phyloP scores from a whole-genome alignment of 2,797 vertebrate genomes.

The Masticophis lateralis region DNA sequence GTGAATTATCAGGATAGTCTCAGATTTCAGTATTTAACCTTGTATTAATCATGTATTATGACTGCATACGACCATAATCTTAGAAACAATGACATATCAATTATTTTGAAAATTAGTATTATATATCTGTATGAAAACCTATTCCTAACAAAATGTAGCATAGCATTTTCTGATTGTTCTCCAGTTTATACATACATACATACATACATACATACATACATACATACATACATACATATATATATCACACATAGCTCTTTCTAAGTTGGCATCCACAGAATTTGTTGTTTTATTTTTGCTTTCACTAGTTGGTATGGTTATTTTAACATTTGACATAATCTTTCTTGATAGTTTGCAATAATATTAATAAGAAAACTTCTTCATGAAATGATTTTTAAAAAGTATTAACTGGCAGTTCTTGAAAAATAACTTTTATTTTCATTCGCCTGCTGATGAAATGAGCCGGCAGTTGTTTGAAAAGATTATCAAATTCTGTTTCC shows the following conservation, averaged over 20 bases:
- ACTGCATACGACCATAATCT: not conserved
- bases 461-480: not conserved
- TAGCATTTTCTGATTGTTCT: not conserved
- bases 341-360: not conserved
- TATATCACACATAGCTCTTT: not conserved
- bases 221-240: no score
- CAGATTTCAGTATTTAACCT: conserved; percentile 17
- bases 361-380: not conserved
- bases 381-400: not conserved
- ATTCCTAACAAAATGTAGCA: not conserved
- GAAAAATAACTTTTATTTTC: not conserved
- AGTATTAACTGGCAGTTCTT: not conserved
- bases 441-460: not conserved
- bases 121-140: not conserved
- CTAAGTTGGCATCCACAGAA: not conserved
- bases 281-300: not conserved
- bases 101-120: not conserved
- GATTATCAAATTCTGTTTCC: not conserved
- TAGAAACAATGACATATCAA: not conserved
- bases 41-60: conserved; percentile 9
- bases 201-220: no score
- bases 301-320: not conserved
- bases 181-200: not conserved
- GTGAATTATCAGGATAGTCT: not conserved
- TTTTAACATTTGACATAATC: not conserved